These are phyloP conservation scores for Drosophila mettleri DNA, from an alignment of 2,888 invertebrate genomes.

Conservation along the genomic window DNA sequence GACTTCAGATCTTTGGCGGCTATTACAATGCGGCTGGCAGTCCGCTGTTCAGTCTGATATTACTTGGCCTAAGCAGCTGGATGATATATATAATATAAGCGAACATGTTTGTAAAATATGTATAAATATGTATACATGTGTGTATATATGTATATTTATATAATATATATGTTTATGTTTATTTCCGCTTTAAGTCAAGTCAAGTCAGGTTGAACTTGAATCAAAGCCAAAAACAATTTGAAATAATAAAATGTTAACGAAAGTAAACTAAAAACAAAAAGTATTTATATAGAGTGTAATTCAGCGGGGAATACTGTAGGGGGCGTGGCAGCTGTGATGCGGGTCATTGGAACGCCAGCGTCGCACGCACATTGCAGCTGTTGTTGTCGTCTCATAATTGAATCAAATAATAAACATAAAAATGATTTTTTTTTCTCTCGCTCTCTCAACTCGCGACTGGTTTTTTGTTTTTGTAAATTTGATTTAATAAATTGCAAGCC, in stretches of 20 bases:
- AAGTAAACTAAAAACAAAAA: conserved; percentile 13
- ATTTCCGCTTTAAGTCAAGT: conserved; percentile 59
- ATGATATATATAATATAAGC: conserved; percentile 5
- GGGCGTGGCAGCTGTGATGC: conserved; percentile 50
- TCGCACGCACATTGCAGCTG: conserved; percentile 76
- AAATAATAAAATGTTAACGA: conserved; percentile 54
- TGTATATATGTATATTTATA: conserved; percentile 3
- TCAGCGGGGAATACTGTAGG: not conserved
- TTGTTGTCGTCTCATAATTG: conserved; percentile 59
- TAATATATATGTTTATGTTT: conserved; percentile 21
- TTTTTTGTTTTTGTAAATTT: conserved; percentile 60
- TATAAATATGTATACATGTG: conserved; percentile 14
- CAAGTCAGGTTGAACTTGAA: conserved; percentile 71
- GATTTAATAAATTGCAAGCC: conserved; percentile 73
- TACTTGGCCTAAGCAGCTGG: conserved; percentile 30
- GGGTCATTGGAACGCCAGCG: conserved; percentile 79
- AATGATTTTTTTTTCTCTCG: conserved; percentile 36
- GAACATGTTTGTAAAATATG: conserved; percentile 1
- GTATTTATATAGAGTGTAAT: conserved; percentile 4
- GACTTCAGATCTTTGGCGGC: conserved; percentile 93
- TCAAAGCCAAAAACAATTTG: conserved; percentile 74
- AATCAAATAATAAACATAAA: conserved; percentile 70
- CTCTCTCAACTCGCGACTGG: conserved; percentile 60
- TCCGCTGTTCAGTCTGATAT: conserved; percentile 8
- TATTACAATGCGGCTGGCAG: conserved; percentile 89